Base-by-base conservation (phyloP, 2,888 invertebrate species). In the Perithous albicinctus region DNA sequence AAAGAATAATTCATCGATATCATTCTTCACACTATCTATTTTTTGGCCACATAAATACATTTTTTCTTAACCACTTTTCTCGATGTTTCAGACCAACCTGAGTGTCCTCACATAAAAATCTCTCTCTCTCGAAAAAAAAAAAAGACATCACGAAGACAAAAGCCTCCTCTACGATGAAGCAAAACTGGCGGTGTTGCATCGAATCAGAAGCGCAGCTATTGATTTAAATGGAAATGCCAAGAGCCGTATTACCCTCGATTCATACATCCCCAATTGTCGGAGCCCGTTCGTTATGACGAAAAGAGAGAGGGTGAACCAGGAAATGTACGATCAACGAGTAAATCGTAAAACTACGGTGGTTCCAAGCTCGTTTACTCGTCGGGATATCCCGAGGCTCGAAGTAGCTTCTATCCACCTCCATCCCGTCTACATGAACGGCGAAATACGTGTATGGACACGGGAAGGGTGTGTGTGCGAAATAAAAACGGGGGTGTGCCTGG, bases 401-500 rank as follows among this genome's bases (percentile, higher is more conserved):
- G 1, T 15, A 56, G 29, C 32, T 56, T 56, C 29, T 26, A 29
- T 29, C 29, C 32, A 8, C 6, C 29, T 29, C 5, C n/a, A 1
- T 3, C 1, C 56, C n/a, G 1, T 20, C 23, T 51, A 26, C 61
- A 61, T 18, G 38, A 38, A 38, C 35, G 59, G 15, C 35, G 59
- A 32, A 32, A 32, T 59, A 59, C 15, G 8, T 59, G 7, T 15
- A 35, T 8, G 0, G 20, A 8, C n/a, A 12, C 6, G 61, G 20
- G 43, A 10, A 15, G 41, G 32, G 18, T n/a, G n/a, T n/a, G 18
- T 32, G 41, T 69, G 51, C 8, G 51, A 66, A 76, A 64, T 63
- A 77, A 78, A 64, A 77, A 80, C 29, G 75, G 61, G 64, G 82
- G 78, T 78, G 74, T n/a, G n/a, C n/a, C n/a, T n/a, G n/a, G n/a